Percentiles rank a stretch among this genome's conserved stretches.
Evolutionary conservation across 2,797 vertebrate genomes (phyloP).

Genomic region (Eurystomus glaucurus): DNA sequence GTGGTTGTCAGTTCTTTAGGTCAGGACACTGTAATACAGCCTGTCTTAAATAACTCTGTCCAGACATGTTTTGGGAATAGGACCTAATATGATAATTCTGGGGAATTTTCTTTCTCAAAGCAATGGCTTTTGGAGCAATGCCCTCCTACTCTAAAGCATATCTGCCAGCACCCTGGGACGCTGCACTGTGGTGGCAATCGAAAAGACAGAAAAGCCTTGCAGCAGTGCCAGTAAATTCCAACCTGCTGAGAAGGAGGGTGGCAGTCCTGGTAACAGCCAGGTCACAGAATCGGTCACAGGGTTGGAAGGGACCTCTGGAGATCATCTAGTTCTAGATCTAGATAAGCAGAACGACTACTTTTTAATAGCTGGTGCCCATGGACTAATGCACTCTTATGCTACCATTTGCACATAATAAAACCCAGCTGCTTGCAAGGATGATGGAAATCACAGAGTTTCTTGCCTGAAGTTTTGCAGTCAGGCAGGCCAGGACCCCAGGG

Average conservation of each 20-base stretch:
- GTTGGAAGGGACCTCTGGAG: no score
- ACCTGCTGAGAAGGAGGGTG: background rate
- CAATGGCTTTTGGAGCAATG: background rate
- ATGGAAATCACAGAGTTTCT: background rate
- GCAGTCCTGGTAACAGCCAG: background rate
- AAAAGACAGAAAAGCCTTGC: background rate
- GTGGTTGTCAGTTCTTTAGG: background rate
- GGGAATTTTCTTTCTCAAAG: slow-evolving; percentile 38
- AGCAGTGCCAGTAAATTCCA: slow-evolving; percentile 39
- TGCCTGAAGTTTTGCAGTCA: background rate
- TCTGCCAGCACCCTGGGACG: background rate
- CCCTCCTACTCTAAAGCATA: background rate
- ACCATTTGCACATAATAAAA: background rate
- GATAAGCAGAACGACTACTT: background rate
- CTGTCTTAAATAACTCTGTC: background rate
- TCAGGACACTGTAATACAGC: background rate
- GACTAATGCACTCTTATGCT: background rate
- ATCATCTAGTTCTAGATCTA: background rate
- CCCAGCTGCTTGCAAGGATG: background rate
- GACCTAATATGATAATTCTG: background rate
- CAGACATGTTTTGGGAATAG: slow-evolving; percentile 36
- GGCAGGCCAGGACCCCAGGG: background rate
- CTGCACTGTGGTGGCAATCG: background rate
- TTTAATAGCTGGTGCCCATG: background rate
- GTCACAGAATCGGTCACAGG: no score